These are phyloP conservation scores for Galagoides demidoff DNA, from an alignment of 2,797 vertebrate species.

Conservation along the genomic window DNA sequence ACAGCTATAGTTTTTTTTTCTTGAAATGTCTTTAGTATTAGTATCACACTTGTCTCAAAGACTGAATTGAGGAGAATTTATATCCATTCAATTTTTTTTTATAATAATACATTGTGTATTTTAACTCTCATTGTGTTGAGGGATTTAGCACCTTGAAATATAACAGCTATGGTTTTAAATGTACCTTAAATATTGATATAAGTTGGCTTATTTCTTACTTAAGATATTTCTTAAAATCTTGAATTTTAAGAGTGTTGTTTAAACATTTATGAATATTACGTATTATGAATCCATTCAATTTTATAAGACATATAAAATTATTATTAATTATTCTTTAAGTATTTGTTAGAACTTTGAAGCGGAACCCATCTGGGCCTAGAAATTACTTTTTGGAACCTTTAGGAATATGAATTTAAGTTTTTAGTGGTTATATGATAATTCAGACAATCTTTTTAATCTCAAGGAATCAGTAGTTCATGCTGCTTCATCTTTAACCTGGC, in stretches of 20 bases:
- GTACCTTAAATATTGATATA: slow-evolving; percentile 20
- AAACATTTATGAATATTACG: background rate
- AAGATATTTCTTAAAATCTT: background rate
- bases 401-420: background rate
- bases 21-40: background rate
- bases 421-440: background rate
- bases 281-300: background rate
- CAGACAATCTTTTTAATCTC: background rate
- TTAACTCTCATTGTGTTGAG: too few relatives aligned
- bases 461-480: background rate
- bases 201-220: background rate
- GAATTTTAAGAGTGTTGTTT: slow-evolving; percentile 24
- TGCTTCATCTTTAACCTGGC: background rate
- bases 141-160: too few relatives aligned
- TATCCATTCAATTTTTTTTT: too few relatives aligned
- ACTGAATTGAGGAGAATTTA: background rate
- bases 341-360: background rate
- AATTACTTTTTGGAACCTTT: background rate
- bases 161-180: too few relatives aligned
- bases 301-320: background rate
- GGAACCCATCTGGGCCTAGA: background rate
- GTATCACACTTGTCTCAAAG: background rate
- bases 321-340: background rate
- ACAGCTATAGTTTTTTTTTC: background rate
- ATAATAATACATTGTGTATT: background rate